These are phyloP conservation scores for Embiotoca jacksoni DNA, from an alignment of 2,113 vertebrate species.

Conservation along the genomic window DNA sequence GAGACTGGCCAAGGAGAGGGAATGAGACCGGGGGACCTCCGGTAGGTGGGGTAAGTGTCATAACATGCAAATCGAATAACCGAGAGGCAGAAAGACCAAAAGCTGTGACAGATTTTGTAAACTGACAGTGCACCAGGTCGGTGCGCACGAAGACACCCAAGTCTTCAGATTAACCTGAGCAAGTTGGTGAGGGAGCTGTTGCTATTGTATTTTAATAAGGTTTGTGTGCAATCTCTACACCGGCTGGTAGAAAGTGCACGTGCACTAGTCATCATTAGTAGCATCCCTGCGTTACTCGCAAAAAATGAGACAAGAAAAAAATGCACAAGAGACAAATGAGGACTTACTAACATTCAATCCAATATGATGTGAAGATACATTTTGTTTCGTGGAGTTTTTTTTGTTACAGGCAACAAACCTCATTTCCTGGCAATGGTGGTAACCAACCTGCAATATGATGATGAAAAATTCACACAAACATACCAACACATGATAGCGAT, in stretches of 20 bases:
- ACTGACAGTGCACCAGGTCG: neutral
- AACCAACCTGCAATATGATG: neutral
- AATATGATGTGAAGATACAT: neutral
- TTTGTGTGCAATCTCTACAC: neutral
- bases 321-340: neutral
- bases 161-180: neutral
- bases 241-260: neutral
- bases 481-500: neutral
- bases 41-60: no score
- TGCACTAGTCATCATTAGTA: neutral
- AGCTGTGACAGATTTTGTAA: neutral
- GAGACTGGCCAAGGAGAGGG: no score
- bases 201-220: neutral
- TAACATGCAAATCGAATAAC: no score
- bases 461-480: slow-evolving; percentile 14
- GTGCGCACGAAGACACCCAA: neutral
- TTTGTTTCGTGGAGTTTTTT: neutral
- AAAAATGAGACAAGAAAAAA: neutral
- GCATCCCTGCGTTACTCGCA: neutral
- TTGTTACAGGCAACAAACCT: neutral
- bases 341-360: neutral
- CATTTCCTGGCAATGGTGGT: slow-evolving; percentile 21
- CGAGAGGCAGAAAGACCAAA: no score
- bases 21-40: no score
- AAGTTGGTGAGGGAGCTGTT: neutral